phyloP scores from a whole-genome alignment of 2,888 invertebrate species.

The Conus canariensis region DNA sequence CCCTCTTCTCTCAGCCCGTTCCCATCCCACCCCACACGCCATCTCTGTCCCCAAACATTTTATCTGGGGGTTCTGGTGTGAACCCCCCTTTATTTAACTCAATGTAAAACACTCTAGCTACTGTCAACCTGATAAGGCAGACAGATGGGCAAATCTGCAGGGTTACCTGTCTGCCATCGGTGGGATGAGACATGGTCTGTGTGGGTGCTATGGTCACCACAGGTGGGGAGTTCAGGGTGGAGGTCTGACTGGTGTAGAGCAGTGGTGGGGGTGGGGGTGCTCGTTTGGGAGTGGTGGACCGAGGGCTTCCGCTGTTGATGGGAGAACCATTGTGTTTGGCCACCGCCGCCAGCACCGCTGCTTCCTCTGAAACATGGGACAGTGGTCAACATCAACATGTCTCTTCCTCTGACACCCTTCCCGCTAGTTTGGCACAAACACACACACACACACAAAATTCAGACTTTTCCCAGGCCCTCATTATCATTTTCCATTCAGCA shows the following conservation, averaged over 20 bases:
- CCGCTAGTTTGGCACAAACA: no score
- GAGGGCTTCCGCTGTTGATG: conserved; percentile 65
- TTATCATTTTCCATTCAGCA: no score
- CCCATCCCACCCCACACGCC: no score
- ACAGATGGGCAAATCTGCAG: neutral
- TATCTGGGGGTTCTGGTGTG: no score
- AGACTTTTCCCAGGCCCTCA: no score
- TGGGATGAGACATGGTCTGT: conserved; percentile 59
- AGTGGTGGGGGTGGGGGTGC: conserved; percentile 75
- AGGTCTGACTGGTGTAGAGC: conserved; percentile 63
- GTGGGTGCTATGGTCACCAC: conserved; percentile 78
- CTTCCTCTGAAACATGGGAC: conserved; percentile 46
- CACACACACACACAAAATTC: no score
- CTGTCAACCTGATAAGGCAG: neutral
- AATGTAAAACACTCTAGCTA: no score
- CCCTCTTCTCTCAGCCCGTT: no score
- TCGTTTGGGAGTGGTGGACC: conserved; percentile 71
- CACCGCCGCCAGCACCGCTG: conserved; percentile 42
- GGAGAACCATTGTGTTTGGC: conserved; percentile 55
- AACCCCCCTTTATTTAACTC: no score
- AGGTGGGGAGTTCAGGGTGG: conserved; percentile 72
- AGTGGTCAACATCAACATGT: no score
- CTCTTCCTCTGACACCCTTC: no score
- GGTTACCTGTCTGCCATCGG: conserved; percentile 70
- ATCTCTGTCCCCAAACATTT: no score